Evolutionary conservation across 2,797 vertebrate genomes (phyloP).

Genomic region (Avahi laniger): DNA sequence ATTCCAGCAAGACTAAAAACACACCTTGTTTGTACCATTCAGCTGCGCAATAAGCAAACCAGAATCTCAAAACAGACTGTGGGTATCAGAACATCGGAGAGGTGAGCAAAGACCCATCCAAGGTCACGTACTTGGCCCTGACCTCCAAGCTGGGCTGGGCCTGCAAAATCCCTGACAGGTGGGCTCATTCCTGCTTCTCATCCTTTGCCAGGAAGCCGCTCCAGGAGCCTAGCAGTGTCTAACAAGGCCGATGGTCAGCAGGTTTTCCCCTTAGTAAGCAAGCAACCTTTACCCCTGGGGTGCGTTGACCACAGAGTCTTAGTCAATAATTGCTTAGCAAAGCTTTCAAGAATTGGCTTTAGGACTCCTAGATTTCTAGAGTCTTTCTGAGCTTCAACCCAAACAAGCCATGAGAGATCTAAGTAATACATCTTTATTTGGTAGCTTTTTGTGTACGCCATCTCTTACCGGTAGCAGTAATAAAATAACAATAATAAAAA

Average conservation of each 20-base stretch:
- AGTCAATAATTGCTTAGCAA: conserved; percentile 37
- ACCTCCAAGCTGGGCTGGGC: background rate
- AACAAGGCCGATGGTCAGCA: background rate
- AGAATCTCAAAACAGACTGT: background rate
- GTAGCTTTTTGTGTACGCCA: background rate
- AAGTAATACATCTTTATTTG: background rate
- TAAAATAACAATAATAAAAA: background rate
- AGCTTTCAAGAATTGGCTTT: conserved; percentile 23
- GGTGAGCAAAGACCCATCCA: background rate
- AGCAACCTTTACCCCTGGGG: background rate
- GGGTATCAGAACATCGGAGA: background rate
- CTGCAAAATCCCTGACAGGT: background rate
- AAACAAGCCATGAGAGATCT: background rate
- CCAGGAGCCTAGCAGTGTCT: background rate
- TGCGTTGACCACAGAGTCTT: background rate
- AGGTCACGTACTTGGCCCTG: background rate
- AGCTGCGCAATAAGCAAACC: background rate
- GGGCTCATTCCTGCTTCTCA: background rate
- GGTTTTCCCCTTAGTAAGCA: conserved; percentile 24
- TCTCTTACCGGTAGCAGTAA: background rate
- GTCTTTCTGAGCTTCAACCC: conserved; percentile 4
- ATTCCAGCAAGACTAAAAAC: background rate
- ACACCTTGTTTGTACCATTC: background rate
- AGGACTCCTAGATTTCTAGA: background rate
- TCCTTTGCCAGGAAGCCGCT: background rate